Base-by-base conservation (phyloP, 2,888 invertebrate species). In the Drosophila nr. perissopoda region DNA sequence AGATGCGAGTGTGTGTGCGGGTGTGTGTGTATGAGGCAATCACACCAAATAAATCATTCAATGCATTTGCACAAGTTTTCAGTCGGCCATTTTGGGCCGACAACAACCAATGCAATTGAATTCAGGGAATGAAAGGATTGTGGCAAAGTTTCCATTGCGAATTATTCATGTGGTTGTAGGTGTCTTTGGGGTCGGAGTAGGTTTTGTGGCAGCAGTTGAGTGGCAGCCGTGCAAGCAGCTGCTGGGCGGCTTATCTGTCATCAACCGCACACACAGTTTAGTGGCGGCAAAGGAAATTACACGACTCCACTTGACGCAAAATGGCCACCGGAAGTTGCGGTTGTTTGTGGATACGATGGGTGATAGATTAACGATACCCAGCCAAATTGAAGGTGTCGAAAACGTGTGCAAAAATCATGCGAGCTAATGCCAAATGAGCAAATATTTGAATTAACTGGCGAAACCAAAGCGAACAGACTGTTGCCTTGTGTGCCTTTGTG, bases 1-100 rank as follows among this genome's bases (percentile, higher is more conserved):
- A 36, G 53, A 46, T 21, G 33, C 31, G 62, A 40, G 38, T 7
- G 48, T 33, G 58, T 58, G 52, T 52, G 70, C 49, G 42, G 40
- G 69, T 38, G 67, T 68, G 67, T 68, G 70, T 75, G 71, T 72
- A 69, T 74, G 64, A 79, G 76, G 86, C 90, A 86, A 86, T 90
- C 86, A 88, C 90, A 86, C 87, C 86, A 86, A 90, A 87, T 87
- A 87, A 87, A 87, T 87, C 81, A 87, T 87, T 88, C 89, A 87
- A 76, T 86, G 87, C 81, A 83, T 85, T 90, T 88, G 81, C 78
- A 75, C 72, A 80, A 73, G 72, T 79, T 70, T 67, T 58, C 70
- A 46, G 71, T 75, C 69, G 75, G 78, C 82, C 81, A 86, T 88
- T 88, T 83, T 61, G 86, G 64, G 76, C 51, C 46, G 33, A 42